Evolutionary conservation across 2,113 vertebrate species (phyloP).

Genomic region (Sinocyclocheilus maitianheensis): DNA sequence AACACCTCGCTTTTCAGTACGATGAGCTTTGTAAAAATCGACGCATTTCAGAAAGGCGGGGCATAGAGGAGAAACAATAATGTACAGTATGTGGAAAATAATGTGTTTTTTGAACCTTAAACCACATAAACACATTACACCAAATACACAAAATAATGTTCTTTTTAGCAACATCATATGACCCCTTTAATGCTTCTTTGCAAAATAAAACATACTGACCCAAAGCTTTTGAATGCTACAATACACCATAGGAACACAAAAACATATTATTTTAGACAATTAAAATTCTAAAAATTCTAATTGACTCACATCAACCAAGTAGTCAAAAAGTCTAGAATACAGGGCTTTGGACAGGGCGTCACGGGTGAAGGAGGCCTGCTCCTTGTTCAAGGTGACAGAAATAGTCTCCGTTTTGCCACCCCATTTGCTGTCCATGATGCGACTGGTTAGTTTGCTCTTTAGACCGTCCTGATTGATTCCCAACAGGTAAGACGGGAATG

Average conservation of each 20-base stretch:
- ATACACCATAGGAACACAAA: not conserved
- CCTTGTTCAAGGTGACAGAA: slow-evolving; percentile 79
- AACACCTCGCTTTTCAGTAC: no score
- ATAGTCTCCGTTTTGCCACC: slow-evolving; percentile 80
- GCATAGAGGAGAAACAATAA: no score
- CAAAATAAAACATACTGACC: not conserved
- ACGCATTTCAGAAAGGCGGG: no score
- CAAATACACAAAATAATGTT: no score
- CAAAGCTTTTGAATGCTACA: not conserved
- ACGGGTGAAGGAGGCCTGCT: slow-evolving; percentile 80
- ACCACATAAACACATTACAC: no score
- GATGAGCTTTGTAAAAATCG: no score
- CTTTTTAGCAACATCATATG: no score
- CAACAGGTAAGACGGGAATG: slow-evolving; percentile 80
- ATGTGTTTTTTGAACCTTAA: no score
- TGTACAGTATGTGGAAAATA: no score
- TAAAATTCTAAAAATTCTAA: no score
- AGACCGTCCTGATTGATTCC: slow-evolving; percentile 77
- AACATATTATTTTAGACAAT: not conserved
- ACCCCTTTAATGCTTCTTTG: no score
- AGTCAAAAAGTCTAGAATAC: slow-evolving; percentile 81
- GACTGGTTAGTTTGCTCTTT: slow-evolving; percentile 80
- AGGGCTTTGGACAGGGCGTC: slow-evolving; percentile 82
- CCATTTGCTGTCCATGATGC: slow-evolving; percentile 84
- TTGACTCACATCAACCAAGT: slow-evolving; percentile 78